Evolutionary conservation across 2,113 vertebrate genomes (phyloP).

Genomic region (Mus musculus): GRCm39 chr5:89905001-89905500

Average conservation of each 20-base stretch:
- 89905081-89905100: neutral
- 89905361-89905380: neutral
- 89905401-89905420: neutral
- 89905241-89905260: neutral
- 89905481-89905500: neutral
- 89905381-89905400: neutral
- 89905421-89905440: neutral
- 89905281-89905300: neutral
- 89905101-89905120: neutral
- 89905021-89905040: neutral
- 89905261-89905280: neutral
- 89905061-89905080: neutral
- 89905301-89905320: neutral
- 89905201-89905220: neutral
- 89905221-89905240: neutral
- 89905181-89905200: neutral
- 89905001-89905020: neutral
- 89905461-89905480: too few relatives aligned
- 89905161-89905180: neutral
- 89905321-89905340: neutral
- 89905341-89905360: neutral
- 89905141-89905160: neutral
- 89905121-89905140: neutral
- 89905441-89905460: neutral
- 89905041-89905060: neutral